Evolutionary conservation across 2,888 invertebrate species (phyloP), one percentile per base, ranked within the genome.

Genomic region (Athalia rosae): DNA sequence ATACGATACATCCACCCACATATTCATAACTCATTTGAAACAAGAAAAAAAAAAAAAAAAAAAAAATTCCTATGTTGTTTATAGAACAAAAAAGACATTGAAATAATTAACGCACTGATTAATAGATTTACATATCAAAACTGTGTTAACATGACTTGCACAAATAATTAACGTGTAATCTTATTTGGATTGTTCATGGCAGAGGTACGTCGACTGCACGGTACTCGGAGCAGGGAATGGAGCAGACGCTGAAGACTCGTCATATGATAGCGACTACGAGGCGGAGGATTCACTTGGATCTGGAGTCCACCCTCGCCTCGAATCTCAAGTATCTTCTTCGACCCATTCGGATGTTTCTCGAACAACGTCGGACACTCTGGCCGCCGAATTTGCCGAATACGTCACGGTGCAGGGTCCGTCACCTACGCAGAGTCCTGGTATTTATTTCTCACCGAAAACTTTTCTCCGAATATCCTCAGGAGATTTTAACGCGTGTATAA

Each of bases 201-300:
- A 95, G 95, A 94, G 94, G 92, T 94, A 94, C 92, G 94, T 94
- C 91, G 94, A 95, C 90, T 93, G 93, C 90, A 93, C 91, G 90
- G 91, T 92, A 90, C 92, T 91, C 82, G 92, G 91, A 91, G 91
- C 90, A 78, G 91, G 91, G 81, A 92, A 82, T 79, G 83, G 82
- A 63, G 85, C 87, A 63, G 89, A 89, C 66, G 90, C 91, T 61
- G 96, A 96, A 87, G 96, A 96, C 90, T 96, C 96, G 77, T 96
- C 96, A 87, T 96, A 97, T 90, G 96, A 96, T 91, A 96, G 96
- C 28, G 96, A 96, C 89, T 95, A 93, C 87, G 95, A 95, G 80
- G 93, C 92, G 47, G 87, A 87, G 78, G 89, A 89, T 58, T 83
- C 87, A 61, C 82, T 85, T 74, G 82, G 86, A 45, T 84, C 87